Percentiles rank a stretch among this genome's conserved stretches.
Conservation (phyloP, 2,888 invertebrate species). For the Encarsia formosa region DNA sequence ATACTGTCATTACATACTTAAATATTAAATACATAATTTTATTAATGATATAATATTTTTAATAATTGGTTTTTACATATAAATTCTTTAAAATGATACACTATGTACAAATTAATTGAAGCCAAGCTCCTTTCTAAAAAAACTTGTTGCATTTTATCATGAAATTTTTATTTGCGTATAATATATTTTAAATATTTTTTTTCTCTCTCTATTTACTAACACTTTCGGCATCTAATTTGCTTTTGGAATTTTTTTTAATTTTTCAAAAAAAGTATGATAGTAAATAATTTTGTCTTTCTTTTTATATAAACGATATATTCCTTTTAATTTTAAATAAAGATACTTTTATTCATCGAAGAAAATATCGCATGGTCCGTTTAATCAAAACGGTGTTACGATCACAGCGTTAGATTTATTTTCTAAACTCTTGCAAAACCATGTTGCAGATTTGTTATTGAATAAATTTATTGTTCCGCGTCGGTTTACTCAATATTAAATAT, state of each 20-base stretch:
- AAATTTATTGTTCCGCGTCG: conserved; percentile 39
- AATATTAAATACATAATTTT: conserved; percentile 42
- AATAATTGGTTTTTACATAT: conserved; percentile 38
- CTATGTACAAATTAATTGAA: conserved; percentile 47
- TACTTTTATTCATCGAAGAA: conserved; percentile 27
- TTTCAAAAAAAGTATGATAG: conserved; percentile 23
- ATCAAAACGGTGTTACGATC: conserved; percentile 37
- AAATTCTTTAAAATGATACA: conserved; percentile 46
- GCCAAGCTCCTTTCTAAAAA: conserved; percentile 34
- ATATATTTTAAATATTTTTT: conserved; percentile 12
- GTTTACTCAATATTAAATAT: conserved; percentile 43
- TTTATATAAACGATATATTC: conserved; percentile 23
- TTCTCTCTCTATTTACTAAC: conserved; percentile 13
- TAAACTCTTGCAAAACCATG: conserved; percentile 25
- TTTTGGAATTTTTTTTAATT: conserved; percentile 15
- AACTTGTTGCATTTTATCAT: conserved; percentile 22
- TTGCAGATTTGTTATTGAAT: conserved; percentile 30
- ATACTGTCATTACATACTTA: conserved; percentile 39
- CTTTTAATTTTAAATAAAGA: conserved; percentile 19
- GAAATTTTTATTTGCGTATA: conserved; percentile 14
- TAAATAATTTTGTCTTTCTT: conserved; percentile 26
- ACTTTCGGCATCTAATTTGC: conserved; percentile 17
- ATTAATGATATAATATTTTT: conserved; percentile 38
- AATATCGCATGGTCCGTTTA: conserved; percentile 30
- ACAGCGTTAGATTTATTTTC: conserved; percentile 34